Conservation (phyloP, 2,113 vertebrate species). For the Notarius lentiginosus region DNA sequence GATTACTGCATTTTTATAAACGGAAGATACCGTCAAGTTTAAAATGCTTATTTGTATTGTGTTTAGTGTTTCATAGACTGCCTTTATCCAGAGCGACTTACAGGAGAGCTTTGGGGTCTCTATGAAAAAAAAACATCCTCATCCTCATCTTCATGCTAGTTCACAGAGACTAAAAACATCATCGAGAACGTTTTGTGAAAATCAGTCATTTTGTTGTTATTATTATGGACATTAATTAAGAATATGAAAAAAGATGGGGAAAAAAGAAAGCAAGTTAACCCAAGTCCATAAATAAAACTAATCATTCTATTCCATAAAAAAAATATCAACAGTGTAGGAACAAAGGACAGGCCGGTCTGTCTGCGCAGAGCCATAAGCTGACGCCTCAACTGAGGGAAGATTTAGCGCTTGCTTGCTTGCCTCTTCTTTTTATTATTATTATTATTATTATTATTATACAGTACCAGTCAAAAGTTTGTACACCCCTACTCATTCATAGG, state of each 20-base stretch:
- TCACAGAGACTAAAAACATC: not conserved
- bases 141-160: too few relatives aligned
- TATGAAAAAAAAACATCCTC: too few relatives aligned
- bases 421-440: not conserved
- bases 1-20: not conserved
- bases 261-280: not conserved
- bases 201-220: not conserved
- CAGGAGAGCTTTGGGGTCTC: too few relatives aligned
- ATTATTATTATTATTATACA: too few relatives aligned
- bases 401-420: too few relatives aligned
- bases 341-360: not conserved
- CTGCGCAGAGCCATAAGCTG: not conserved
- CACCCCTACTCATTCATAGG: too few relatives aligned
- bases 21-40: not conserved
- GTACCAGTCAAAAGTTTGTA: too few relatives aligned
- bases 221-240: not conserved
- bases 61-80: not conserved
- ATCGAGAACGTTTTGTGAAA: not conserved
- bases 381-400: not conserved
- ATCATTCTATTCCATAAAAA: not conserved
- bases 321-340: not conserved
- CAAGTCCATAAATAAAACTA: not conserved
- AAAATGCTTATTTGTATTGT: too few relatives aligned
- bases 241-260: not conserved
- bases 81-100: not conserved